Evolutionary conservation across 1,140 invertebrate genomes (phyloP), one percentile per base, ranked within the genome.

Genomic region (Bombus impatiens): DNA sequence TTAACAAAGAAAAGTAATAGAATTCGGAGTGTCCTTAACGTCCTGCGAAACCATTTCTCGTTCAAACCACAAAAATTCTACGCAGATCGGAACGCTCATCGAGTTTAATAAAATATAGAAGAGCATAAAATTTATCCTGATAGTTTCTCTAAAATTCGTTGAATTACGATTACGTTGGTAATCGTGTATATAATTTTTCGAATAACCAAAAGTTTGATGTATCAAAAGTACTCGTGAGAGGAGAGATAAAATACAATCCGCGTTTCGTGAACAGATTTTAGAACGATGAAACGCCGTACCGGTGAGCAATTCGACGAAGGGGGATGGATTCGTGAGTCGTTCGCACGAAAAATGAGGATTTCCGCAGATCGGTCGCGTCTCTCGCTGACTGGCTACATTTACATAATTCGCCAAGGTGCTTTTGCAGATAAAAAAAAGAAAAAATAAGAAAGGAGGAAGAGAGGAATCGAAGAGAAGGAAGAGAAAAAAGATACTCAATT

Each of bases 231-330:
- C 9, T 28, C 10, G 10, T 62, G 4, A n/a, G 0, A 53, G 47
- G 47, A 22, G 18, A 22, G 47, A 22, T 53, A 22, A 53, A 62
- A n/a, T 28, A 28, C 25, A 59, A 59, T 12, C 3, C 25, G 57
- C 10, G 59, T 82, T 28, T 28, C 71, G 3, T 32, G 47, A 59
- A 65, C n/a, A 76, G 57, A 76, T 76, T 82, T 76, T 42, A n/a
- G n/a, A 76, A 76, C 37, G 68, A 70, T 18, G 12, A 8, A 18
- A 32, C 53, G 28, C 35, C 68, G 79, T 84, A 79, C 22, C 42
- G 67, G 67, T 1, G 47, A 47, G 53, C 70, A 79, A 84, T 79
- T 71, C 67, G 65, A 22, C 47, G 47, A 53, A 6, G 6, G 35
- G 12, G 22, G 13, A 65, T 74, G 18, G 67, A 72, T 72, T 25